phyloP scores from a whole-genome alignment of 2,797 vertebrate genomes.

The Poeciliopsis paucimaculata region DNA sequence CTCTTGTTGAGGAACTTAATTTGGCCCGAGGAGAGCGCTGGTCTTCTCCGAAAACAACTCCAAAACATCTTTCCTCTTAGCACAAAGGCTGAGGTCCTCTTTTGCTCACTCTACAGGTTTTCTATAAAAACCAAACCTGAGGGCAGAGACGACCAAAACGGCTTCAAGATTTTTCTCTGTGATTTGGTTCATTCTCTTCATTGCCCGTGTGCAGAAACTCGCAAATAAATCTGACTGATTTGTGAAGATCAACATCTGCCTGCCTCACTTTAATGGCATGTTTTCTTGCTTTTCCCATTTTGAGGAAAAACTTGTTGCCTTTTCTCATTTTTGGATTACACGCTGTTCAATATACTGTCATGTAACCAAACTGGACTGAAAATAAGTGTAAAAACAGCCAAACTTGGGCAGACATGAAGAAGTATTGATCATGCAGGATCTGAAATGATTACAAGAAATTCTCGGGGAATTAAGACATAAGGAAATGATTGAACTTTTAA shows the following conservation, averaged over 20 bases:
- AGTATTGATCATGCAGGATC: not conserved
- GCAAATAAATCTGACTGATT: not conserved
- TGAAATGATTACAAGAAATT: not conserved
- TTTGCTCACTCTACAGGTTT: not conserved
- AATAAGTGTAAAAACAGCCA: not conserved
- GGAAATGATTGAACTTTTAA: not conserved
- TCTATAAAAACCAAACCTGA: not conserved
- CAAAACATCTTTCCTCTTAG: not conserved
- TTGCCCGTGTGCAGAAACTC: not conserved
- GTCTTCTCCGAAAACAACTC: not conserved
- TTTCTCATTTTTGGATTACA: not conserved
- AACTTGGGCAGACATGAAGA: not conserved
- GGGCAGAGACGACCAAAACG: not conserved
- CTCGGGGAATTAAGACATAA: too few relatives aligned
- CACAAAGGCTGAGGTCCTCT: not conserved
- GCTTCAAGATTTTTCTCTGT: not conserved
- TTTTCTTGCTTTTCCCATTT: not conserved
- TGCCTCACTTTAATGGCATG: not conserved
- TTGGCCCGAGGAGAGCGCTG: not conserved
- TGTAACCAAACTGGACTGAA: not conserved
- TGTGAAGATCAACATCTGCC: not conserved
- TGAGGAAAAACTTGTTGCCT: not conserved
- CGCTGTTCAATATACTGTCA: not conserved
- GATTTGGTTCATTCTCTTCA: not conserved
- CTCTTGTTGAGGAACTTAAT: not conserved